Percentiles rank a stretch among this genome's conserved stretches.
These are phyloP conservation scores for Drosophila robusta DNA, from an alignment of 2,888 invertebrate genomes.

Conservation along the genomic window DNA sequence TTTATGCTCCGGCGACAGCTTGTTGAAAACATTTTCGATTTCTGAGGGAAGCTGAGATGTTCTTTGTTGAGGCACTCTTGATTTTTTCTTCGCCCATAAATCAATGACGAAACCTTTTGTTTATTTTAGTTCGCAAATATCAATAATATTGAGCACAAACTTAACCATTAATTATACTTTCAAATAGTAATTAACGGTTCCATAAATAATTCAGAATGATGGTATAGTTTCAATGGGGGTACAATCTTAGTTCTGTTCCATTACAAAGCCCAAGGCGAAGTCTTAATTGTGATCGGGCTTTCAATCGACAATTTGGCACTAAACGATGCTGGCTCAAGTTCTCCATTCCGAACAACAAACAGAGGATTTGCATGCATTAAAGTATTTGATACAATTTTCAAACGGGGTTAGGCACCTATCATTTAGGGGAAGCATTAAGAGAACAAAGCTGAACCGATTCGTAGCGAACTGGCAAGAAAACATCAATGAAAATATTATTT, in stretches of 20 bases:
- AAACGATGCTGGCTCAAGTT: no score
- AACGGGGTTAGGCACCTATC: no score
- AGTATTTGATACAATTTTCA: neutral
- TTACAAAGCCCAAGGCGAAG: neutral
- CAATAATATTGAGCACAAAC: constrained; percentile 2
- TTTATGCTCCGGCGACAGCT: constrained; percentile 24
- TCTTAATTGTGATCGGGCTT: neutral
- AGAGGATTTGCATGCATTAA: neutral
- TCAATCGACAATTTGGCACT: no score
- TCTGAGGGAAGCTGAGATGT: neutral
- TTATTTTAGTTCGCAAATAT: constrained; percentile 26
- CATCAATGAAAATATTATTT: constrained; percentile 59
- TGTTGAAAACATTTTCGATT: constrained; percentile 11
- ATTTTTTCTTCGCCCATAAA: constrained; percentile 29
- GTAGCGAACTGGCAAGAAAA: constrained; percentile 8
- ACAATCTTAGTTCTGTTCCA: constrained; percentile 1
- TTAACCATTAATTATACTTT: neutral
- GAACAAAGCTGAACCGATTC: constrained; percentile 9
- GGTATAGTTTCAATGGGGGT: constrained; percentile 33
- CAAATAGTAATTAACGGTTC: constrained; percentile 11
- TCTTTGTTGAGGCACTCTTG: neutral
- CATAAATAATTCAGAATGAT: constrained; percentile 10
- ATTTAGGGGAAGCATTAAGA: neutral
- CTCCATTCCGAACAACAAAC: neutral
- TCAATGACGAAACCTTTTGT: constrained; percentile 43